These are phyloP conservation scores for Pristionchus japonicus DNA, from an alignment of 2,888 invertebrate genomes.

Conservation along the genomic window DNA sequence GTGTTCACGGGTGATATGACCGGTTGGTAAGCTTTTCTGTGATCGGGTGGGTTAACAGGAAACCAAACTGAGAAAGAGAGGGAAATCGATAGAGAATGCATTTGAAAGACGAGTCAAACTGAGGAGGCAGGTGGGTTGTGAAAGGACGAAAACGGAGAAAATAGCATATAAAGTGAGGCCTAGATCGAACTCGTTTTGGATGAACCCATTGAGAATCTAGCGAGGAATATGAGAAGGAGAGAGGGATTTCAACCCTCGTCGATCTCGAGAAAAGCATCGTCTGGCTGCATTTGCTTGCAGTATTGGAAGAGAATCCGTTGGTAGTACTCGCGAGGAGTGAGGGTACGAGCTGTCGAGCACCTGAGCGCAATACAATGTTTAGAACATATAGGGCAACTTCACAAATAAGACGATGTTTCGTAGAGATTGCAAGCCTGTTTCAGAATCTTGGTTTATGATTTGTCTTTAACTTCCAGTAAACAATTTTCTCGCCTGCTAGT, in stretches of 20 bases:
- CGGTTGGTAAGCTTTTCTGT: conserved; percentile 41
- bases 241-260: conserved; percentile 13
- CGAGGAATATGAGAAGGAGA: background rate
- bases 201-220: conserved; percentile 22
- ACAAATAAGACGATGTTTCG: too few species aligned
- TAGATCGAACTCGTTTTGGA: conserved; percentile 17
- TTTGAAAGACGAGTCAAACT: background rate
- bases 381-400: too few species aligned
- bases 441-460: background rate
- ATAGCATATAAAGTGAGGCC: conserved; percentile 33
- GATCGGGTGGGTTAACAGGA: background rate
- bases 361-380: conserved; percentile 49
- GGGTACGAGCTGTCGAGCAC: conserved; percentile 73
- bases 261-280: conserved; percentile 45
- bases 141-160: background rate
- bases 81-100: conserved; percentile 9
- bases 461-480: background rate
- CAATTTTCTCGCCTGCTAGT: conserved; percentile 59
- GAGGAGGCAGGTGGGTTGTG: background rate
- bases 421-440: background rate
- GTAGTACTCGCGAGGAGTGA: conserved; percentile 75
- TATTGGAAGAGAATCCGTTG: conserved; percentile 74
- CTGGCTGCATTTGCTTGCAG: conserved; percentile 67
- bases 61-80: conserved; percentile 18
- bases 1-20: conserved; percentile 28